phyloP scores from a whole-genome alignment of 2,113 vertebrate species.

The Pongo pygmaeus region DNA sequence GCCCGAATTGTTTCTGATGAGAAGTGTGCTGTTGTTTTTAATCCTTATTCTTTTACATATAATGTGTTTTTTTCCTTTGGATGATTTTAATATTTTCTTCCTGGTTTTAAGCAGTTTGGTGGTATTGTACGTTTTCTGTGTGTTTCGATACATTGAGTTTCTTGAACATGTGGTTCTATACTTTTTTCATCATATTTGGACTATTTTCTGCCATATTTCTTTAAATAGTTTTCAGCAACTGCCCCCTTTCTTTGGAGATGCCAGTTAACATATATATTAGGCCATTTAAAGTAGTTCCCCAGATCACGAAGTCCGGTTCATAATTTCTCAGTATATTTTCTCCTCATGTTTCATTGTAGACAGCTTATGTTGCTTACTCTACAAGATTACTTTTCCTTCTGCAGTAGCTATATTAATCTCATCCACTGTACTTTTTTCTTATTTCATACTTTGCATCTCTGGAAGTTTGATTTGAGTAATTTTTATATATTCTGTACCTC shows the following conservation, averaged over 20 bases:
- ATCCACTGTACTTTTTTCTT: background rate
- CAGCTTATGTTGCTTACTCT: background rate
- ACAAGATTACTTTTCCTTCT: background rate
- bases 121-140: background rate
- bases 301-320: background rate
- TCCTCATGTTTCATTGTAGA: background rate
- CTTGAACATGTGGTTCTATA: background rate
- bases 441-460: background rate
- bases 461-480: background rate
- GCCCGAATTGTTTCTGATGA: background rate
- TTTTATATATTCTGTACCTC: background rate
- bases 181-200: background rate
- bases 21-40: background rate
- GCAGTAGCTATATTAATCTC: background rate
- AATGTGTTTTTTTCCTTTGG: background rate
- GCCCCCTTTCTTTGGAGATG: background rate
- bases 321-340: background rate
- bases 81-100: constrained; percentile 18
- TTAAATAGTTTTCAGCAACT: background rate
- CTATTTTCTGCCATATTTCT: background rate
- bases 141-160: background rate
- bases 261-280: background rate
- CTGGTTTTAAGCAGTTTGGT: background rate
- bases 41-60: background rate
- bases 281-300: background rate